phyloP scores from a whole-genome alignment of 2,888 invertebrate species.

The Trissonchulus sp. region DNA sequence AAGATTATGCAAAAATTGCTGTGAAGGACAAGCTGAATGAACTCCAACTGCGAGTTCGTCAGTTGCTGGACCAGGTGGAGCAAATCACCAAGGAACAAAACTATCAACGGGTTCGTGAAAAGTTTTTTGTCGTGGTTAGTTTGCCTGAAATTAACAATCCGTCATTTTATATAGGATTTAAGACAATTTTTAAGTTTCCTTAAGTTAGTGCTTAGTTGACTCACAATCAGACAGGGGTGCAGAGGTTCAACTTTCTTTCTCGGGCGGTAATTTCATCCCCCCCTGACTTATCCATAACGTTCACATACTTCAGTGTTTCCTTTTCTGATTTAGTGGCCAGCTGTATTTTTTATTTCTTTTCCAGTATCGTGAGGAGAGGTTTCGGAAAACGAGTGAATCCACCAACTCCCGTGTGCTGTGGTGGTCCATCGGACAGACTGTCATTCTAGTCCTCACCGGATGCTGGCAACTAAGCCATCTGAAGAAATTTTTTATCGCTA shows the following conservation, averaged over 20 bases:
- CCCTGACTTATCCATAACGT: too few species aligned
- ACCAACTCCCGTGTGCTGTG: slow-evolving; percentile 89
- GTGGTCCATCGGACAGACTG: slow-evolving; percentile 91
- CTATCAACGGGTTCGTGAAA: slow-evolving; percentile 75
- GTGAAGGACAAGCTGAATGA: slow-evolving; percentile 95
- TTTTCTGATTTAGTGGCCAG: too few species aligned
- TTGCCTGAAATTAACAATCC: too few species aligned
- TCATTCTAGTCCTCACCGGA: slow-evolving; percentile 82
- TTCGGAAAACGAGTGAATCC: slow-evolving; percentile 93
- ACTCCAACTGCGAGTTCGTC: slow-evolving; percentile 84
- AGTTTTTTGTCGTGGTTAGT: too few species aligned
- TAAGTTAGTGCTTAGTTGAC: too few species aligned
- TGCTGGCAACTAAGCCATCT: slow-evolving; percentile 99
- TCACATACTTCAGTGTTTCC: too few species aligned
- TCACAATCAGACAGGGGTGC: too few species aligned
- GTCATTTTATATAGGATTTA: too few species aligned
- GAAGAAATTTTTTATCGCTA: slow-evolving; percentile 98
- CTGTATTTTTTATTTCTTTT: too few species aligned
- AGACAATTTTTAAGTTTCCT: too few species aligned
- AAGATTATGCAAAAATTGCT: slow-evolving; percentile 93
- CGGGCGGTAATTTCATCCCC: too few species aligned
- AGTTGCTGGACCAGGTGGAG: slow-evolving; percentile 91
- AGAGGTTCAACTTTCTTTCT: too few species aligned
- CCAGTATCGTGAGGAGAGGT: slow-evolving; percentile 92
- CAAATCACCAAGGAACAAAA: slow-evolving; percentile 99